Evolutionary conservation across 2,888 invertebrate genomes (phyloP), one percentile per base, ranked within the genome.

Genomic region (Lasioglossum morio): DNA sequence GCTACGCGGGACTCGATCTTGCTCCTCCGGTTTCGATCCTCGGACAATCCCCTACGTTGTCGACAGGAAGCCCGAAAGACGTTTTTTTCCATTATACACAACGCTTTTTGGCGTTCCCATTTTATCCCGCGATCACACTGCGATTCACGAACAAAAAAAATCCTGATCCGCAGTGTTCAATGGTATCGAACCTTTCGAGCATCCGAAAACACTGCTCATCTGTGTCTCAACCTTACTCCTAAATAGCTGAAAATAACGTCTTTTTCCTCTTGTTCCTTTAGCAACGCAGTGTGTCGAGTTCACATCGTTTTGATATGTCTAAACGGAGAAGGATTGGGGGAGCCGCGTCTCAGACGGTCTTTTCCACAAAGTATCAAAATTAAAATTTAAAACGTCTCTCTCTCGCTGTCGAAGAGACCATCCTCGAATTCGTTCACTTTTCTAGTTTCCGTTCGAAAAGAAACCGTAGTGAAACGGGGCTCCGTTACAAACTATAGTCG

Each of bases 81-180:
- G 81, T 70, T 23, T 40, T 40, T 70, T 69, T 34, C 82, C 63
- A 83, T 83, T 82, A 84, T 77, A 83, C 82, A 40, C 75, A 69
- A 82, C 69, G 60, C 70, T 75, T 60, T 77, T 80, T 77, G 30
- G 30, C 57, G 30, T 63, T 63, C 30, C 30, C n/a, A n/a, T 63
- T 63, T 19, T 16, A 30, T 63, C 19, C 78, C 89, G 85, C 85
- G 82, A 78, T 89, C 79, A 86, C 82, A 57, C 79, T 87, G 77
- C 72, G 40, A 53, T 83, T 76, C 40, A 72, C 70, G 75, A 81
- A 72, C 70, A 72, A 81, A 84, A n/a, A 57, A n/a, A 57, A 88
- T 74, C 73, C 82, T 72, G 77, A 82, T 88, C 69, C 43, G 86
- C 91, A 91, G 91, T 91, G 91, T 91, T 91, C 91, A 88, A 91